Evolutionary conservation across 35 echinoderm and acorn worm species (phyloP).

Genomic region (Strongylocentrotus purpuratus): DNA sequence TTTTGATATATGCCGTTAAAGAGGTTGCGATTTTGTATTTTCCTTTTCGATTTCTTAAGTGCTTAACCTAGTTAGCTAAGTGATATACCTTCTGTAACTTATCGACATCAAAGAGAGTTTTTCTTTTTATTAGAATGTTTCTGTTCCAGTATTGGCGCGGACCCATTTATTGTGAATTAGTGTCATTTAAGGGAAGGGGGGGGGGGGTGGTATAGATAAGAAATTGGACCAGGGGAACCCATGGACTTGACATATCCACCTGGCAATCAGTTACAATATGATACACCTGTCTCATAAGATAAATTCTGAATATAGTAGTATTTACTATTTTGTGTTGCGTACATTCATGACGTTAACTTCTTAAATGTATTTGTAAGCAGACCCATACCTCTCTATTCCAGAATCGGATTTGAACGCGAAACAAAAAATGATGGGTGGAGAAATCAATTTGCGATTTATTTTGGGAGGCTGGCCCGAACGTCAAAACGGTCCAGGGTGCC

Average conservation of each 20-base stretch:
- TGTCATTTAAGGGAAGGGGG: neutral
- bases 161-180: neutral
- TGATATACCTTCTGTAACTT: constrained; percentile 41
- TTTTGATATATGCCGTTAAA: constrained; percentile 47
- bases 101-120: constrained; percentile 1
- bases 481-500: neutral
- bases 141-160: neutral
- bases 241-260: neutral
- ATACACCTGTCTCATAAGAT: neutral
- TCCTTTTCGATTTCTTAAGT: constrained; percentile 11
- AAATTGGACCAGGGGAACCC: neutral
- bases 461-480: neutral
- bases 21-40: constrained; percentile 37
- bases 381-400: no score
- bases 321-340: neutral
- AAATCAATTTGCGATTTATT: neutral
- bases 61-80: constrained; percentile 37
- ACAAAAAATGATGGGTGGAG: neutral
- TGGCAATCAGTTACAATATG: neutral
- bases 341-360: neutral
- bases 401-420: neutral
- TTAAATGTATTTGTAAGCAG: no score
- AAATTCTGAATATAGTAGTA: neutral
- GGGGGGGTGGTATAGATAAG: neutral
- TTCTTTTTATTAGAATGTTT: neutral